Base-by-base conservation (phyloP, 1,140 invertebrate genomes). In the Bombus confusus region DNA sequence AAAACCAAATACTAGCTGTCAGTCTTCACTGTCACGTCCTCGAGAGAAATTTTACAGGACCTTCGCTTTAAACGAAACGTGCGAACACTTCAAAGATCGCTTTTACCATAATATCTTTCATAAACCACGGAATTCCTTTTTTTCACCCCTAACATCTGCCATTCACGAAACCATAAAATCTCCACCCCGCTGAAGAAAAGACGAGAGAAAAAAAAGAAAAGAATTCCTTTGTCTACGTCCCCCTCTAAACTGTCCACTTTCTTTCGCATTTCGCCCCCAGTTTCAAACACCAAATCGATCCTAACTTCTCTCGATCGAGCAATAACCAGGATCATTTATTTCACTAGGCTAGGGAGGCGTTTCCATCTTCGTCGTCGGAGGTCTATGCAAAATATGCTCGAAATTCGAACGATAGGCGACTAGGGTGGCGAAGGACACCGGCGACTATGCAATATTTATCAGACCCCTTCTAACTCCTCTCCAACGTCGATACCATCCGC, bases 401-500 rank as follows among this genome's bases (percentile, higher is more conserved):
- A 85, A 80, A 85, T 85, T 72, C 52, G 22, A 41, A 41, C n/a
- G 82, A 28, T 3, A 13, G 41, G n/a, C 47, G 31, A 3, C 15
- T 28, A 41, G 28, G 37, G 25, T 9, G 71, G 31, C 73, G 22
- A 66, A 41, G 81, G 81, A 52, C 39, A 62, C 3, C 47, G 47
- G 39, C 39, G 31, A 85, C 39, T 62, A 85, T 85, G 83, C 83
- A 85, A 85, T 85, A 85, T 85, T 85, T 85, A 85, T 85, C 83
- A 59, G 68, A 59, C 25, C 15, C 68, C 52, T 3, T 47, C 18
- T 31, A 15, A 47, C 18, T 22, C 22, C 9, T 25, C 47, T 31
- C 31, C 52, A 6, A 18, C 25, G 39, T 37, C 22, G 75, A 84
- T 79, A 71, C 47, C 52, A 66, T 59, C 37, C 39, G 31, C 66